Base-by-base conservation (phyloP, 2,797 vertebrate species). In the Gambusia yucatana region DNA sequence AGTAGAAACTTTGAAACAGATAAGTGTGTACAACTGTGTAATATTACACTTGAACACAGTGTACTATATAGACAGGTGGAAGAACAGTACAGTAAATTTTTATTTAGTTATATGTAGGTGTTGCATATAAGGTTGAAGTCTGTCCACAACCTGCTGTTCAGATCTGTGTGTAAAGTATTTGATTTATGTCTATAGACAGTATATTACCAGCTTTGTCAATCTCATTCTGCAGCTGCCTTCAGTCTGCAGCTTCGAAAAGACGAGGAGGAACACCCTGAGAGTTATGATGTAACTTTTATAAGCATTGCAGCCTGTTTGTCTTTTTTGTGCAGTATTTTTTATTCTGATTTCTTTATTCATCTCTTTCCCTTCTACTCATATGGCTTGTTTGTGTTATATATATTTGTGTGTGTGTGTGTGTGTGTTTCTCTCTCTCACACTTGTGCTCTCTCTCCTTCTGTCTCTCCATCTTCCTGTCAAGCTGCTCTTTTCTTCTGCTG, bases 381-480 rank as follows among this genome's bases (percentile, higher is more conserved):
- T 1, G 4, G 44, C 70, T 61, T 79, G 50, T 25, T 47, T 77
- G 77, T 61, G 59, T n/a, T 81, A 10, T n/a, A 25, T 55, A 43
- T 43, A 46, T 46, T 55, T 55, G 4, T 55, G 9, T 55, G 25
- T 50, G 44, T 11, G 47, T 13, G 48, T 7, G 6, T 50, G 6
- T 0, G 25, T 57, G 55, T 75, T 72, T 73, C 44, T 86, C 22
- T 70, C 48, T 14, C 76, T 75, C 59, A 43, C 73, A 61, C 39
- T 43, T 44, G n/a, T 72, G 50, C 57, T 61, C 77, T 36, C 69
- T 6, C 80, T 30, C 77, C 7, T 75, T 80, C 73, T 77, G 75
- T 92, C 90, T 88, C 88, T 93, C 91, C 85, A 89, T 93, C 90
- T 93, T 92, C 83, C 87, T 91, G 92, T 93, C 92, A 88, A 91